Percentiles rank a stretch among this genome's conserved stretches.
phyloP scores from a whole-genome alignment of 2,797 vertebrate genomes.

The Pagetopsis macropterus region DNA sequence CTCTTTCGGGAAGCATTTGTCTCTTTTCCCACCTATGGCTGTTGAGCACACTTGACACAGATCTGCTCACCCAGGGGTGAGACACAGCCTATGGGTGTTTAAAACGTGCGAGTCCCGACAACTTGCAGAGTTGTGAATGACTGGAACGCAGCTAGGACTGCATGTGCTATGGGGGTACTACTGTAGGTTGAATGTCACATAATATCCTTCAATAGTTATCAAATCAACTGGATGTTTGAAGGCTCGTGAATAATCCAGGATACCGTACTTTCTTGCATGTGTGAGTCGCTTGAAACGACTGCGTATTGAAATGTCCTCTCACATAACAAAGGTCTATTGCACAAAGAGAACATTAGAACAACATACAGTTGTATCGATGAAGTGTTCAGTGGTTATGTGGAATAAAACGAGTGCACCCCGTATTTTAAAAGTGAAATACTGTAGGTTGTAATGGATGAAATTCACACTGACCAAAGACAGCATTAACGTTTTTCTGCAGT shows the following conservation, averaged over 20 bases:
- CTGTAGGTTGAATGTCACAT: constrained; percentile 21
- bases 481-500: constrained; percentile 30
- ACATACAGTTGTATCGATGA: background rate
- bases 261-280: background rate
- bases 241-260: constrained; percentile 5
- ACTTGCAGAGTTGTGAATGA: constrained; percentile 39
- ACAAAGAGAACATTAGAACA: background rate
- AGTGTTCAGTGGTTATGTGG: background rate
- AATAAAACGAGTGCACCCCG: background rate
- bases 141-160: constrained; percentile 21
- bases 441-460: constrained; percentile 18
- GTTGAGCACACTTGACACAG: constrained; percentile 47
- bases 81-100: constrained; percentile 51
- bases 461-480: constrained; percentile 52
- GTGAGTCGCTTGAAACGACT: background rate
- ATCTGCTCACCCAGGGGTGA: constrained; percentile 23
- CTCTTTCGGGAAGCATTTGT: constrained; percentile 35
- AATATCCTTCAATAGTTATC: constrained; percentile 20
- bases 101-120: constrained; percentile 29
- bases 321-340: background rate
- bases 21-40: constrained; percentile 44
- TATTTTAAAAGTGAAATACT: constrained; percentile 18
- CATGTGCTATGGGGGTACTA: constrained; percentile 25
- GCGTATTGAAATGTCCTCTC: background rate
- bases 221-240: constrained; percentile 6